Percentiles rank a stretch among this genome's conserved stretches.
These are phyloP conservation scores for Chloroceryle inda DNA, from an alignment of 2,797 vertebrate species.

Conservation along the genomic window DNA sequence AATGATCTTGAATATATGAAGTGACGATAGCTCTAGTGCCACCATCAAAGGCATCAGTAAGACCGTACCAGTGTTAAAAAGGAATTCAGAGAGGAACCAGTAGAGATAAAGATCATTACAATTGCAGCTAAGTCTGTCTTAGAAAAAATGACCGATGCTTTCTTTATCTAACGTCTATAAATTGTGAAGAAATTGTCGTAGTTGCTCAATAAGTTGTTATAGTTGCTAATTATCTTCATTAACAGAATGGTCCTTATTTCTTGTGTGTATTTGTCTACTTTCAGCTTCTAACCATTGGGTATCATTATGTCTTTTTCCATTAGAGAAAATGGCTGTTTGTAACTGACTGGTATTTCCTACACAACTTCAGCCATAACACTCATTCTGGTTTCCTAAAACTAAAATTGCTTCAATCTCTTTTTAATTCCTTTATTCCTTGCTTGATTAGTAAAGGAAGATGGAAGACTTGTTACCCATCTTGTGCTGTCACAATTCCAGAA, in stretches of 20 bases:
- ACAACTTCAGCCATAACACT: background rate
- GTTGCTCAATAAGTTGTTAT: background rate
- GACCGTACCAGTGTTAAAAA: background rate
- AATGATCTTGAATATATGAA: background rate
- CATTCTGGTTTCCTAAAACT: conserved; percentile 16
- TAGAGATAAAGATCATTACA: background rate
- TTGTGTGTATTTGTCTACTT: background rate
- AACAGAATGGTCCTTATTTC: background rate
- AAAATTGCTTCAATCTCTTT: background rate
- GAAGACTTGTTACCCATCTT: background rate
- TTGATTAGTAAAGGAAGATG: conserved; percentile 6
- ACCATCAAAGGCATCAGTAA: background rate
- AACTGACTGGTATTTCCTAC: conserved; percentile 2
- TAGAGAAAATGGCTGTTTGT: conserved; percentile 21
- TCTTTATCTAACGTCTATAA: background rate
- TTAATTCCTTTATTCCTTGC: conserved; percentile 20
- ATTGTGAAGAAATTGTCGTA: background rate
- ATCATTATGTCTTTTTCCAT: conserved; percentile 6
- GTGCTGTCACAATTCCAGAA: background rate
- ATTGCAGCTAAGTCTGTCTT: background rate
- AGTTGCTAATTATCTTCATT: background rate
- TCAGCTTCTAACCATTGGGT: background rate
- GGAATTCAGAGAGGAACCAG: background rate
- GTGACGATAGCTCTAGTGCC: background rate
- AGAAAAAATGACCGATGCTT: background rate